A percentile compares a stretch with the other conserved stretches of the same genome.
These are phyloP conservation scores for Rana temporaria DNA, from an alignment of 2,113 vertebrate species.

Conservation along the genomic window DNA sequence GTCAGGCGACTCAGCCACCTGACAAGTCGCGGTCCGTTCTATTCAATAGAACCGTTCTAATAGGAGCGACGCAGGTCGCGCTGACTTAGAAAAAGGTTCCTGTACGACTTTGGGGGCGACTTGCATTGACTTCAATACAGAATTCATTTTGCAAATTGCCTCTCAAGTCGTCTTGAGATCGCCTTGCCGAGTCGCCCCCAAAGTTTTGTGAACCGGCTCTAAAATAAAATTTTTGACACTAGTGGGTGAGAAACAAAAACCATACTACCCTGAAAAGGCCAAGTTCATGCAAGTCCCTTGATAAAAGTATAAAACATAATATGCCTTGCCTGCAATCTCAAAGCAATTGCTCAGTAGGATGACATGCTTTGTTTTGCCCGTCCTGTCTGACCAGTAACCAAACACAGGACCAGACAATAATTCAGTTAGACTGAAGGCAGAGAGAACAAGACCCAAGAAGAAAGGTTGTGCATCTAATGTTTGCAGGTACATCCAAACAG, in stretches of 20 bases:
- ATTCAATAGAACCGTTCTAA: no score
- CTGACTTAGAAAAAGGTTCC: no score
- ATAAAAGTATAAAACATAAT: neutral
- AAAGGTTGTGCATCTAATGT: conserved; percentile 75
- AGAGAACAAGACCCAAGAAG: conserved; percentile 80
- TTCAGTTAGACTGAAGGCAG: conserved; percentile 81
- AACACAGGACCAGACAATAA: conserved; percentile 78
- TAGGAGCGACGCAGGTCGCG: no score
- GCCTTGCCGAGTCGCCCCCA: no score
- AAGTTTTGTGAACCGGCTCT: no score
- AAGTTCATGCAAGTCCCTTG: no score
- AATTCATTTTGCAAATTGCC: no score
- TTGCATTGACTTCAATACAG: no score
- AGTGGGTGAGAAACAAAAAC: neutral
- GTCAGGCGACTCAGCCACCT: no score
- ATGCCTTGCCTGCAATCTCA: conserved; percentile 77
- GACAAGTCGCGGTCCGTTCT: no score
- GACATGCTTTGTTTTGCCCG: conserved; percentile 74
- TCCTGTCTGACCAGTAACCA: conserved; percentile 78
- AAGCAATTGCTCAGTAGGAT: conserved; percentile 81
- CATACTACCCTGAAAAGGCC: neutral
- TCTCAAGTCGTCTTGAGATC: no score
- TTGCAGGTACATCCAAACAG: conserved; percentile 83
- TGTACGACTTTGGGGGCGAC: no score
- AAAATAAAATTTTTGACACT: neutral